Evolutionary conservation across 2,113 vertebrate genomes (phyloP).

Genomic region (Saguinus imperator): DNA sequence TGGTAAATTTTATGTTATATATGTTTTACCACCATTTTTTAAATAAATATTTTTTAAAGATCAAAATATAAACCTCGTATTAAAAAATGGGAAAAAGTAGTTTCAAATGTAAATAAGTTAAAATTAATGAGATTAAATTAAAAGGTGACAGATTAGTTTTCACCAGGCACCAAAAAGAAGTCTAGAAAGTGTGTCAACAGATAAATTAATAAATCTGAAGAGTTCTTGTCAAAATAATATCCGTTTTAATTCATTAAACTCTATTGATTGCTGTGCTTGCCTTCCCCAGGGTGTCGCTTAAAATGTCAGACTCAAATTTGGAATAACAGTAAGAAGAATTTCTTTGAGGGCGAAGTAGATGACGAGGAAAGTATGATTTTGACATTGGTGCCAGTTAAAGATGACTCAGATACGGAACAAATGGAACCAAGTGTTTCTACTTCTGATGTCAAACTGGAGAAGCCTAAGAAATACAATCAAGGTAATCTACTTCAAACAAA

Average conservation of each 20-base stretch:
- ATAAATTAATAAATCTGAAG: background rate
- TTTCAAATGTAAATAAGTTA: slow-evolving; percentile 16
- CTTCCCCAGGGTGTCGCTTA: too few species aligned
- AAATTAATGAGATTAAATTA: background rate
- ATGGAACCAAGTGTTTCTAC: too few species aligned
- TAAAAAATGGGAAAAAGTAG: background rate
- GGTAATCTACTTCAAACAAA: too few species aligned
- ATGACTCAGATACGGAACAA: too few species aligned
- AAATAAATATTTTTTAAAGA: background rate
- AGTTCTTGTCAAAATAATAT: background rate
- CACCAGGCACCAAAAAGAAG: background rate
- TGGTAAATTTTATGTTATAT: background rate
- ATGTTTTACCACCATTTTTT: background rate
- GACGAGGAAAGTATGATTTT: too few species aligned
- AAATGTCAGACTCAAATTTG: too few species aligned
- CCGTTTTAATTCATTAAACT: background rate
- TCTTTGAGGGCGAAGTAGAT: too few species aligned
- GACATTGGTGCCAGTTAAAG: too few species aligned
- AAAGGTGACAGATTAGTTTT: background rate
- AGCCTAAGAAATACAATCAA: too few species aligned
- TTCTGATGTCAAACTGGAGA: too few species aligned
- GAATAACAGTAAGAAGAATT: too few species aligned
- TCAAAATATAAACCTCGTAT: background rate
- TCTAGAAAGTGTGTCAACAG: background rate
- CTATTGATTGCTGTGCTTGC: background rate